These are phyloP conservation scores for Hapalemur alaotrensis DNA, from an alignment of 2,797 vertebrate genomes.

Conservation along the genomic window DNA sequence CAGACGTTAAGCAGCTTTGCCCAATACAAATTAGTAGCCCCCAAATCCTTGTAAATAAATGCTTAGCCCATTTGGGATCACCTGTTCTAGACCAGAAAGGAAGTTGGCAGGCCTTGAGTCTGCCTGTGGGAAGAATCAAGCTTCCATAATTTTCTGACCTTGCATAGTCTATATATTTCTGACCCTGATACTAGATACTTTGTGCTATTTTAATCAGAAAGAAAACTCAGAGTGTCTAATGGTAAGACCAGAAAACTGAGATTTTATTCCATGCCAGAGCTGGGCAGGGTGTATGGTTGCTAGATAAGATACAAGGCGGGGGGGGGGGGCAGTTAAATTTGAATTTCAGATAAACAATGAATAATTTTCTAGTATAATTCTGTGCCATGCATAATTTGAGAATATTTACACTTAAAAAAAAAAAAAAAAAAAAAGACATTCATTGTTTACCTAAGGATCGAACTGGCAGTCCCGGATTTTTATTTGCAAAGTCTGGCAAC, in stretches of 20 bases:
- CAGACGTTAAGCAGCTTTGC: not conserved
- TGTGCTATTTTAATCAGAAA: conserved; percentile 19
- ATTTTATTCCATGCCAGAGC: conserved; percentile 6
- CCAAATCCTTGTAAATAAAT: not conserved
- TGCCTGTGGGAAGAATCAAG: not conserved
- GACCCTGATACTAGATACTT: not conserved
- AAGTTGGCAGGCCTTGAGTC: not conserved
- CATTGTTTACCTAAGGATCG: not conserved
- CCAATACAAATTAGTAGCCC: not conserved
- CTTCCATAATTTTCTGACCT: not conserved
- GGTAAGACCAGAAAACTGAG: not conserved
- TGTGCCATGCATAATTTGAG: not conserved
- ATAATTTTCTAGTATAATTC: not conserved
- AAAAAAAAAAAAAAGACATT: not conserved
- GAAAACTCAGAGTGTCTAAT: not conserved
- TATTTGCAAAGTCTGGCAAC: not conserved
- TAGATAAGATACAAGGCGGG: not conserved
- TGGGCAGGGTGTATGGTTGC: not conserved
- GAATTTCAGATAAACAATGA: conserved; percentile 32
- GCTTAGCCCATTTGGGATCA: not conserved
- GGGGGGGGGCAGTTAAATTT: not conserved
- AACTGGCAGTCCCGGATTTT: not conserved
- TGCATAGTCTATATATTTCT: not conserved
- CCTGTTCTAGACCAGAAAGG: not conserved
- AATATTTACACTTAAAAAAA: not conserved